Evolutionary conservation across 2,888 invertebrate genomes (phyloP).

Genomic region (Pycnomerus fuliginosus): DNA sequence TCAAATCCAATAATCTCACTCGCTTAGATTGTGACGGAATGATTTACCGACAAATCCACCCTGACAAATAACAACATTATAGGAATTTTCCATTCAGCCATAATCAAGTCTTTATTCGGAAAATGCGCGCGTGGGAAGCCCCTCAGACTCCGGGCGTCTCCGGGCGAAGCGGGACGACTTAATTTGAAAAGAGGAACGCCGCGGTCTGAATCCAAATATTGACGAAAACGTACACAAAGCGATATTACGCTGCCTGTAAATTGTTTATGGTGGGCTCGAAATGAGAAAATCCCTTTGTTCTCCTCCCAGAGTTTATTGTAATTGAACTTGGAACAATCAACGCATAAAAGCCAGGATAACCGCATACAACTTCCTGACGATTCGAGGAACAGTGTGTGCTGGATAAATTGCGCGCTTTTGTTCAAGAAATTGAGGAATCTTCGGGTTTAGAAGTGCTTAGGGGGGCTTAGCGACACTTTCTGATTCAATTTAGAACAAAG

Average conservation of each 20-base stretch:
- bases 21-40: constrained; percentile 50
- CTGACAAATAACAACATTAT: constrained; percentile 45
- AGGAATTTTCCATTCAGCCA: constrained; percentile 34
- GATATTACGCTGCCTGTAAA: constrained; percentile 42
- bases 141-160: too few relatives aligned
- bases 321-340: constrained; percentile 13
- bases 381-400: too few relatives aligned
- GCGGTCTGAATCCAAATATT: constrained; percentile 44
- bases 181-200: constrained; percentile 13
- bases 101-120: constrained; percentile 32
- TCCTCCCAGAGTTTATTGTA: constrained; percentile 21
- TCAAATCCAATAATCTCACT: constrained; percentile 51
- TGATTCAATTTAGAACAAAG: too few relatives aligned
- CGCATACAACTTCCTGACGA: background rate
- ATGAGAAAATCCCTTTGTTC: constrained; percentile 40
- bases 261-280: constrained; percentile 43
- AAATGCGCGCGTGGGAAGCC: background rate
- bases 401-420: too few relatives aligned
- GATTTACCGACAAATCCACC: constrained; percentile 49
- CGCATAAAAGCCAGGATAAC: background rate
- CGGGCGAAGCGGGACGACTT: background rate
- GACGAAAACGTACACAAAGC: constrained; percentile 43
- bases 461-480: too few relatives aligned
- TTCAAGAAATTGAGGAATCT: too few relatives aligned
- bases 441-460: too few relatives aligned